phyloP scores from a whole-genome alignment of 1,140 invertebrate genomes.

The Bilobella aurantiaca region DNA sequence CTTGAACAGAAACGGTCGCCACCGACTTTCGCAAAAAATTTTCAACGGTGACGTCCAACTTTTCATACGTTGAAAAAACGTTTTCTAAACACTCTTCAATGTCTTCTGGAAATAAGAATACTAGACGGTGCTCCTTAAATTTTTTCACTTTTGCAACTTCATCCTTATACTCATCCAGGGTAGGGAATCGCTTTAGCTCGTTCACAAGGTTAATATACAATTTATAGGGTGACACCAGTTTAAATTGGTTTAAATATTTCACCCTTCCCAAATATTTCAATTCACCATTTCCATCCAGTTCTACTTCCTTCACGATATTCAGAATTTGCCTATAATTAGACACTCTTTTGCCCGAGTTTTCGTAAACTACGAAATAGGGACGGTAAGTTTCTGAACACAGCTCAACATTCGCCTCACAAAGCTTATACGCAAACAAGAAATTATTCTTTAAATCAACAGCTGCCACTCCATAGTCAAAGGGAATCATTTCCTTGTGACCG shows the following conservation, averaged over 20 bases:
- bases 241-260: not conserved
- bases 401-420: not conserved
- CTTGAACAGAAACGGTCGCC: too few relatives aligned
- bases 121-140: not conserved
- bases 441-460: not conserved
- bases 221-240: not conserved
- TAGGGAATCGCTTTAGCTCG: not conserved
- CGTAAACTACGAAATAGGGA: conserved; percentile 6
- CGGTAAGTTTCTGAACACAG: conserved; percentile 10
- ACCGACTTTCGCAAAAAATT: too few relatives aligned
- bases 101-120: not conserved
- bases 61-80: too few relatives aligned
- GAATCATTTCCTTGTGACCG: conserved; percentile 9
- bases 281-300: not conserved
- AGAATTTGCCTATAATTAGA: conserved; percentile 13
- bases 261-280: not conserved
- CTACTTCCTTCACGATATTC: not conserved
- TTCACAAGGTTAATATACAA: not conserved
- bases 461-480: not conserved
- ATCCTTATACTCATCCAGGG: not conserved
- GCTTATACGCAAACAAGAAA: not conserved
- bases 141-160: not conserved
- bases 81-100: too few relatives aligned
- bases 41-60: too few relatives aligned
- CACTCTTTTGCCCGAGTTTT: not conserved